Percentiles rank a stretch among this genome's conserved stretches.
Conservation (phyloP, 2,113 vertebrate species). For the Glaucomys volans region DNA sequence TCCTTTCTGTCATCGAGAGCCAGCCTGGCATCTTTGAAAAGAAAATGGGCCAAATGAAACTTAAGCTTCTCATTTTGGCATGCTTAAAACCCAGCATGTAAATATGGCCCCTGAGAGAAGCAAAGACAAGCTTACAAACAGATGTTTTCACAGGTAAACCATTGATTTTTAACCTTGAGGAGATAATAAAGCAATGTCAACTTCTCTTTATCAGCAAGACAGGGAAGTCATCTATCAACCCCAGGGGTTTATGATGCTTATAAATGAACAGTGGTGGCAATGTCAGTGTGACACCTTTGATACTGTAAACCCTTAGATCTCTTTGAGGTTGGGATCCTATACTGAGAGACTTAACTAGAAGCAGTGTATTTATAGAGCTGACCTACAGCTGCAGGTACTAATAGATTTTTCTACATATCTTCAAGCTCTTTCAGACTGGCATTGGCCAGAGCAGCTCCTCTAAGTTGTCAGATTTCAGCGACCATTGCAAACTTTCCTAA, state of each 20-base stretch:
- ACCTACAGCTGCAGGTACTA: background rate
- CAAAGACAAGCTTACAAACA: conserved; percentile 67
- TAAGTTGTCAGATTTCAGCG: background rate
- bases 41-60: conserved; percentile 49
- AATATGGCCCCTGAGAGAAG: conserved; percentile 61
- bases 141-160: conserved; percentile 78
- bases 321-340: conserved; percentile 55
- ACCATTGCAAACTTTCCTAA: background rate
- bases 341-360: conserved; percentile 38
- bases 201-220: conserved; percentile 79
- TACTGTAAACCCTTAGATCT: conserved; percentile 70
- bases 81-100: conserved; percentile 71
- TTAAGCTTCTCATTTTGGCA: conserved; percentile 62
- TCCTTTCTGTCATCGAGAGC: background rate
- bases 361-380: conserved; percentile 46
- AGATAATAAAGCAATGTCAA: conserved; percentile 75
- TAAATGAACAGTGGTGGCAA: conserved; percentile 59
- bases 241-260: conserved; percentile 71
- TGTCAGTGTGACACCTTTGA: conserved; percentile 55
- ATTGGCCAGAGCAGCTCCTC: background rate
- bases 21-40: conserved; percentile 53
- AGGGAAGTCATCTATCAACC: conserved; percentile 72
- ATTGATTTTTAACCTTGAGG: conserved; percentile 82
- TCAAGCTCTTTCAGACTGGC: background rate
- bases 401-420: conserved; percentile 1